phyloP scores from a whole-genome alignment of 1,140 invertebrate genomes.

The Orius insidiosus region DNA sequence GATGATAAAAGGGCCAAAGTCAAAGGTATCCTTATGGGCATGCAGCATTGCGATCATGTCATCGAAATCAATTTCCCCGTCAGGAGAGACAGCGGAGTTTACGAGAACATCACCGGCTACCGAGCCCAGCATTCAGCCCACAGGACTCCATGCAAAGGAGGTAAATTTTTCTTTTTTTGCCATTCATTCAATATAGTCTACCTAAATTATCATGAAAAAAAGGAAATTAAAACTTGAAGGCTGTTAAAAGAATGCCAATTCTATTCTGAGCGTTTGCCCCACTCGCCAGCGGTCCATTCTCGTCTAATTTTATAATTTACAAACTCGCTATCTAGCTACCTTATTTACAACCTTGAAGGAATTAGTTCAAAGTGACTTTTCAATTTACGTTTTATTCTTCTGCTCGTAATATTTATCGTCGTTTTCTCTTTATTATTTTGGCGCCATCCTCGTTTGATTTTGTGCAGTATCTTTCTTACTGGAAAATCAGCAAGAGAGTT shows the following conservation, averaged over 20 bases:
- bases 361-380: no score
- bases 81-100: slow-evolving; percentile 84
- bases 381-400: no score
- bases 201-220: not conserved
- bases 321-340: not conserved
- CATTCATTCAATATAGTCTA: not conserved
- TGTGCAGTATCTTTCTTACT: no score
- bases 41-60: slow-evolving; percentile 91
- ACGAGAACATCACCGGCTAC: slow-evolving; percentile 94
- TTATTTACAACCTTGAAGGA: no score
- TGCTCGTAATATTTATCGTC: no score
- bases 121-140: slow-evolving; percentile 95
- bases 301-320: no score
- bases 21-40: slow-evolving; percentile 76
- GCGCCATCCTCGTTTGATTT: no score
- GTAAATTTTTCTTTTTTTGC: slow-evolving; percentile 36
- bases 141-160: slow-evolving; percentile 93
- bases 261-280: slow-evolving; percentile 1
- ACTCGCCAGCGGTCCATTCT: not conserved
- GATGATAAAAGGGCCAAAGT: slow-evolving; percentile 86
- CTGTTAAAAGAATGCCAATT: not conserved
- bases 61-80: slow-evolving; percentile 89
- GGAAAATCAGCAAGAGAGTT: no score
- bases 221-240: no score
- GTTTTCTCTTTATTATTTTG: no score